Evolutionary conservation across 2,113 vertebrate genomes (phyloP), one percentile per base, ranked within the genome.

Genomic region (Melanostigma gelatinosum): DNA sequence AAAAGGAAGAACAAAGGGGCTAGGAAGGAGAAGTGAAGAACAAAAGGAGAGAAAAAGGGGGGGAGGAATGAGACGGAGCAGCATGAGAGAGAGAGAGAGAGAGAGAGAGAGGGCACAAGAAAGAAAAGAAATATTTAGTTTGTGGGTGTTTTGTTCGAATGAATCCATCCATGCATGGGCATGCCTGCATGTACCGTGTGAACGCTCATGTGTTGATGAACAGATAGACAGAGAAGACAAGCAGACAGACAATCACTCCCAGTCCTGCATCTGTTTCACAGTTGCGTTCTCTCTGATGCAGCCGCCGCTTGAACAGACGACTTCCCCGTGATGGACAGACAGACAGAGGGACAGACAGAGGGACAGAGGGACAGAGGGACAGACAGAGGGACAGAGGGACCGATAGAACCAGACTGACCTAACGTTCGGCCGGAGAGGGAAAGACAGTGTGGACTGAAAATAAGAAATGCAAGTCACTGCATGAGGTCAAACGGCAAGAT

Each of bases 231-330:
- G 38, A 77, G 75, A 68, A 87, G 85, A 84, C 84, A 77, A 80
- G 79, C 75, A 79, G 82, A 85, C 78, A 77, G 88, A 90, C 52
- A 78, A 86, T 88, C 77, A 80, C 61, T 89, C 74, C 74, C 88
- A 88, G 87, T 89, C 77, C 67, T 79, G 69, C 86, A 86, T 88
- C 87, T 89, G 86, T 67, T 89, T 77, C 74, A 48, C 88, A 81
- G 83, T 88, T 50, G 72, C 71, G 65, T 68, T 67, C 81, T 84
- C 72, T 50, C 46, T 73, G 42, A 8, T 75, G 64, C 72, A 68
- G 58, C 52, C 15, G 8, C 67, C 70, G 83, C 80, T 84, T 10
- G 58, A 83, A 66, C 76, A 54, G 82, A 85, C 52, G 4, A 72
- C 72, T 54, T 84, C 62, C 58, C 68, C 67, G 72, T 73, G 73